These are phyloP conservation scores for Chaenodraco wilsoni DNA, from an alignment of 2,797 vertebrate species.

Conservation along the genomic window DNA sequence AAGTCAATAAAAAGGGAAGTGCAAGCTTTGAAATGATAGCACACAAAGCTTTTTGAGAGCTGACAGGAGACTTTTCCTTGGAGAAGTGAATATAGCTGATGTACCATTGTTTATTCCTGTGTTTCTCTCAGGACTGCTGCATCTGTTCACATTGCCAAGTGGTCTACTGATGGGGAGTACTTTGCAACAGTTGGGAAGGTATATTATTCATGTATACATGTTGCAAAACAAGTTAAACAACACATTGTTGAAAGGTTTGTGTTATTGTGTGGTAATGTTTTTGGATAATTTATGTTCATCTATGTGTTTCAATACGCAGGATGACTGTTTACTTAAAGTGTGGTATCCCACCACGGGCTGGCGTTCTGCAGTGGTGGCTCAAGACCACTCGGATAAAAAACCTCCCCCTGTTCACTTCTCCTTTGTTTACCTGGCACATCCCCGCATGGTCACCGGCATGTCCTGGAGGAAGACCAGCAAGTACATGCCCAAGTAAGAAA, in stretches of 20 bases:
- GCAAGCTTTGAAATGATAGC: slow-evolving; percentile 19
- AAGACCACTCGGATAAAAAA: slow-evolving; percentile 88
- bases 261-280: not conserved
- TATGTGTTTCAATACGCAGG: slow-evolving; percentile 76
- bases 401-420: slow-evolving; percentile 87
- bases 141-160: slow-evolving; percentile 92
- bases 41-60: slow-evolving; percentile 12
- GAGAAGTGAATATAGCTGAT: slow-evolving; percentile 60
- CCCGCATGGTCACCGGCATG: slow-evolving; percentile 94
- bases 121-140: slow-evolving; percentile 87
- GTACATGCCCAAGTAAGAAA: slow-evolving; percentile 95
- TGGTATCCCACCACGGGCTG: slow-evolving; percentile 96
- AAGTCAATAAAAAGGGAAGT: slow-evolving; percentile 51
- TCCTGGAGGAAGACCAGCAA: slow-evolving; percentile 98
- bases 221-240: not conserved
- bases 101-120: slow-evolving; percentile 28
- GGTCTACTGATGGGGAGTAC: slow-evolving; percentile 98
- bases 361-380: slow-evolving; percentile 93
- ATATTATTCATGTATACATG: slow-evolving; percentile 30
- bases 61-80: slow-evolving; percentile 4
- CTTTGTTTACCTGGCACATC: slow-evolving; percentile 97
- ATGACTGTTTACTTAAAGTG: slow-evolving; percentile 97
- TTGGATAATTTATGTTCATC: not conserved
- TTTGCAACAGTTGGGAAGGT: slow-evolving; percentile 98
- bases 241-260: not conserved